These are phyloP conservation scores for Tamias sibiricus DNA, from an alignment of 2,113 vertebrate genomes.

Conservation along the genomic window DNA sequence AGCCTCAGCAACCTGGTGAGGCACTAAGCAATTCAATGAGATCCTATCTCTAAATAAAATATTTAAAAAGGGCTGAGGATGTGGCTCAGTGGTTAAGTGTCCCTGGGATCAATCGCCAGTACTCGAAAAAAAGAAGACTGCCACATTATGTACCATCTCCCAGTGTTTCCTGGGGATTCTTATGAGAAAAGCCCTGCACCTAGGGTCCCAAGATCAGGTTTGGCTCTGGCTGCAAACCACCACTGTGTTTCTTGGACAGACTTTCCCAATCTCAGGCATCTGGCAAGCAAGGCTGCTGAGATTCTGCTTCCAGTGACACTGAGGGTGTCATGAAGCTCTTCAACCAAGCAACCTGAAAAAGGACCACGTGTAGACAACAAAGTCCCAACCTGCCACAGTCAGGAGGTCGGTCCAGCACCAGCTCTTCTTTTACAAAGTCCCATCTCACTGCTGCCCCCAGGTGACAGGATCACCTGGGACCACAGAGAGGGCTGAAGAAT, in stretches of 20 bases:
- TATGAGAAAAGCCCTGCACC: neutral
- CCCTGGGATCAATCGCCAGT: no score
- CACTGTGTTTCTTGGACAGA: neutral
- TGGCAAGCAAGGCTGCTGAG: neutral
- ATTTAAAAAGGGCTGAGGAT: no score
- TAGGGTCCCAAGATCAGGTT: neutral
- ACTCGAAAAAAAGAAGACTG: neutral
- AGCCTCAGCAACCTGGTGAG: no score
- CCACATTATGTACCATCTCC: neutral
- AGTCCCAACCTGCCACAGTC: neutral
- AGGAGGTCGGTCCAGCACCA: neutral
- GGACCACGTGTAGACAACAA: rapidly evolving
- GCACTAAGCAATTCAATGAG: no score
- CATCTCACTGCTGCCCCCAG: neutral
- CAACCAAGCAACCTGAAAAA: neutral
- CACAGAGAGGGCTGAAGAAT: neutral
- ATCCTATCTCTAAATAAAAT: no score
- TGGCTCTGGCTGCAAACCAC: neutral
- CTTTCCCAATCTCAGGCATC: neutral
- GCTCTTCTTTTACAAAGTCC: neutral
- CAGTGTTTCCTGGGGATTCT: neutral
- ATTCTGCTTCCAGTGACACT: neutral
- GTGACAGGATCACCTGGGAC: neutral
- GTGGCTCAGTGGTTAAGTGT: no score
- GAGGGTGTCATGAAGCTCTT: neutral